Evolutionary conservation across 2,797 vertebrate genomes (phyloP), one percentile per base, ranked within the genome.

Genomic region (Tauraco hartlaubi): DNA sequence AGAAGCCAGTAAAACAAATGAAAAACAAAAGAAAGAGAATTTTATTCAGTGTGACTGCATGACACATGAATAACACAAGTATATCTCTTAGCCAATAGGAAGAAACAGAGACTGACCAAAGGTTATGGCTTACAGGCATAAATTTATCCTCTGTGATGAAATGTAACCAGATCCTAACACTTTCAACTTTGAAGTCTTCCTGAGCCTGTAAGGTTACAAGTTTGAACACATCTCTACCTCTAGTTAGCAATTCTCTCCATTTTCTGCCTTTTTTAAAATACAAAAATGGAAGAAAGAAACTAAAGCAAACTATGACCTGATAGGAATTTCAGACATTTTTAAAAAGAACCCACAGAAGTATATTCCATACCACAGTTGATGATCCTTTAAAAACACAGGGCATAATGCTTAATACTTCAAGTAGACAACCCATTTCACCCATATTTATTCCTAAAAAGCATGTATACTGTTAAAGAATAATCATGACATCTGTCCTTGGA

Each of bases 141-240:
- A 97, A 98, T 97, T 96, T 95, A 91, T 96, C 91, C 93, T 97
- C 94, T 97, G 93, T 66, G 62, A 93, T 72, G 92, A 96, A 97
- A 96, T 92, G 97, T 97, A 98, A 98, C 92, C 87, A 77, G 94
- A 98, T 96, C 97, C 94, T 29, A 91, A 93, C 79, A 96, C 95
- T 97, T 97, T 97, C 95, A 88, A 95, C 96, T 98, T 97, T 97
- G 96, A 98, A 98, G 97, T 97, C 92, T 96, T 97, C 94, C 94
- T 96, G 95, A 96, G 96, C 92, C 83, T 97, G 94, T 91, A 96
- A 95, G 76, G 85, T 97, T 97, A 96, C 97, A 95, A 91, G 96
- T 95, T 95, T 95, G 92, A 97, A 97, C 96, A 96, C 41, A 97
- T 94, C 95, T 91, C 93, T 82, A 41, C 83, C 93, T 92, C 83